Base-by-base conservation (phyloP, 2,888 invertebrate species). In the Elegia similella region DNA sequence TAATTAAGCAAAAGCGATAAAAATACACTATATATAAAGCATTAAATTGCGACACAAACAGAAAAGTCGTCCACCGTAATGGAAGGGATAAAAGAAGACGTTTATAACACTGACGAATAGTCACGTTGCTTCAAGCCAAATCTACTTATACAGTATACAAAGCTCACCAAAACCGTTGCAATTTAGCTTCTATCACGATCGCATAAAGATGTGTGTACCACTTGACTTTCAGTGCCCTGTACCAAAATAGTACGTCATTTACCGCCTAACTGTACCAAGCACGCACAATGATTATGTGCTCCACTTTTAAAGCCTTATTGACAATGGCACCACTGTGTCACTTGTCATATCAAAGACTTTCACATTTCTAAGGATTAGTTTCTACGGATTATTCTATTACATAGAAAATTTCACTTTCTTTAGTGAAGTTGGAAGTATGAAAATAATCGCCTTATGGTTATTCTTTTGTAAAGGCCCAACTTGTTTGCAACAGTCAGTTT, bases 211-310 rank as follows among this genome's bases (percentile, higher is more conserved):
- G 23, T 5, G 23, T 23, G 23, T 23, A 23, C 23, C 2, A 23
- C 23, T 23, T 23, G 2, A 23, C 23, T 3, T 23, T 2, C 23
- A 23, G 23, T 3, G 23, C 23, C 23, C 38, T 38, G 8, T 38
- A 13, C 29, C 30, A 15, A 48, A 32, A 50, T 15, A 32, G 38
- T 38, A 32, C 48, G 50, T 56, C 48, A 48, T 42, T 34, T 17
- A 32, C 55, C 13, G 15, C 8, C 12, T 72, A 70, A 74, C 71
- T 62, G 70, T 72, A 66, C 62, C 68, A 63, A 59, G 55, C 63
- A 68, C 71, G 69, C 70, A 70, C 67, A 64, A 67, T 65, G 50
- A 50, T 50, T 50, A 50, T 60, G 59, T 66, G 71, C 61, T 68
- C 74, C 58, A 72, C 70, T 71, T 74, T 66, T 68, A 62, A 53